Evolutionary conservation across 2,888 invertebrate species (phyloP).

Genomic region (Melikaiella ostensackeni): DNA sequence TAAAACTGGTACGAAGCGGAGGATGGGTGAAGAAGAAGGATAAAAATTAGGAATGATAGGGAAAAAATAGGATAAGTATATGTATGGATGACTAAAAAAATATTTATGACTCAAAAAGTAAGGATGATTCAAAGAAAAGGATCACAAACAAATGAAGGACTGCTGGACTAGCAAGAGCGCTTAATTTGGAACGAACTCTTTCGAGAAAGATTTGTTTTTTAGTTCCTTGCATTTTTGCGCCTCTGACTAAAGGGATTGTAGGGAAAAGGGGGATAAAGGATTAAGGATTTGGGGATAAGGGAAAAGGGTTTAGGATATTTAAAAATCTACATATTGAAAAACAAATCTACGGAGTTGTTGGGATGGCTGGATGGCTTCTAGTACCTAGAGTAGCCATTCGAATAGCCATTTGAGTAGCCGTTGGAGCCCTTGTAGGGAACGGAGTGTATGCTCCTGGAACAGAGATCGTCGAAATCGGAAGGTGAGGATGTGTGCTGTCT

Average conservation of each 20-base stretch:
- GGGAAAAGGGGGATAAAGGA: conserved; percentile 19
- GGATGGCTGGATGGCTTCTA: conserved; percentile 73
- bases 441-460: conserved; percentile 78
- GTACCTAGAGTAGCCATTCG: conserved; percentile 77
- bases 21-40: conserved; percentile 10
- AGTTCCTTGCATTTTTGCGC: conserved; percentile 36
- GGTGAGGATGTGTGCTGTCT: conserved; percentile 65
- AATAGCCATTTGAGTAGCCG: conserved; percentile 77
- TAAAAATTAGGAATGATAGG: neutral
- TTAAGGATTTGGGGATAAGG: neutral
- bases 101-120: conserved; percentile 24
- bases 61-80: neutral
- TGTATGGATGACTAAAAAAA: conserved; percentile 8
- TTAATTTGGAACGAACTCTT: conserved; percentile 44
- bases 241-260: conserved; percentile 44
- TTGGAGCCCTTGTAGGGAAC: conserved; percentile 77
- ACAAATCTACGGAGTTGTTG: conserved; percentile 59
- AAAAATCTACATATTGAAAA: conserved; percentile 54
- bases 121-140: conserved; percentile 43
- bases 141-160: conserved; percentile 52
- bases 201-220: conserved; percentile 46
- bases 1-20: conserved; percentile 56
- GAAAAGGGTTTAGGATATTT: conserved; percentile 39
- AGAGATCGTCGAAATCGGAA: conserved; percentile 75
- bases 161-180: conserved; percentile 65